Conservation (phyloP, 2,888 invertebrate genomes). For the Saturnia japonica region DNA sequence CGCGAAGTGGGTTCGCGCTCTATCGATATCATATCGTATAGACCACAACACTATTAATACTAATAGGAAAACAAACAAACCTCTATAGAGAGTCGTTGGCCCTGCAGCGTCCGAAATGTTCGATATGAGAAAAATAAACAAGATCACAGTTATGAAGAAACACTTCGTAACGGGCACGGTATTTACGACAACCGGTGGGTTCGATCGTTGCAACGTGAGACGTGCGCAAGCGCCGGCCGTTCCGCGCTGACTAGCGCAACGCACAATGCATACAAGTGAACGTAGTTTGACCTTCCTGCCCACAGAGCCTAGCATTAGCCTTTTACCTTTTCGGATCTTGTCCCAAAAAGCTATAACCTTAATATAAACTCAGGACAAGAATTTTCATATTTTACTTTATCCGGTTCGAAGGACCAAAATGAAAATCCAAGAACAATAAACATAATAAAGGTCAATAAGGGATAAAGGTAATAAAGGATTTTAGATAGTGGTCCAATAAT, state of each 20-base stretch:
- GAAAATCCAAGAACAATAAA: too few species aligned
- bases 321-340: constrained; percentile 58
- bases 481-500: too few species aligned
- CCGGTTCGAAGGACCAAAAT: not conserved
- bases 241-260: constrained; percentile 70
- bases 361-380: constrained; percentile 8
- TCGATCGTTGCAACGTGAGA: constrained; percentile 35
- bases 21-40: constrained; percentile 54
- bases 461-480: too few species aligned
- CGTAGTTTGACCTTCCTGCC: constrained; percentile 77
- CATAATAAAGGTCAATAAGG: too few species aligned
- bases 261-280: constrained; percentile 54
- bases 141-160: constrained; percentile 68
- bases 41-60: constrained; percentile 42
- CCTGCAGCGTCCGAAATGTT: constrained; percentile 47
- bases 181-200: constrained; percentile 58
- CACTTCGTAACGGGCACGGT: constrained; percentile 73
- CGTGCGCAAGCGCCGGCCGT: constrained; percentile 71
- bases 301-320: constrained; percentile 67
- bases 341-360: constrained; percentile 46
- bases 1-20: constrained; percentile 49
- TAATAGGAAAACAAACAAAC: constrained; percentile 59
- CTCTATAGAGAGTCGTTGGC: constrained; percentile 61
- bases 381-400: not conserved
- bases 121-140: constrained; percentile 63